Base-by-base conservation (phyloP, 1,140 invertebrate genomes). In the Hypsibius dujardini region DNA sequence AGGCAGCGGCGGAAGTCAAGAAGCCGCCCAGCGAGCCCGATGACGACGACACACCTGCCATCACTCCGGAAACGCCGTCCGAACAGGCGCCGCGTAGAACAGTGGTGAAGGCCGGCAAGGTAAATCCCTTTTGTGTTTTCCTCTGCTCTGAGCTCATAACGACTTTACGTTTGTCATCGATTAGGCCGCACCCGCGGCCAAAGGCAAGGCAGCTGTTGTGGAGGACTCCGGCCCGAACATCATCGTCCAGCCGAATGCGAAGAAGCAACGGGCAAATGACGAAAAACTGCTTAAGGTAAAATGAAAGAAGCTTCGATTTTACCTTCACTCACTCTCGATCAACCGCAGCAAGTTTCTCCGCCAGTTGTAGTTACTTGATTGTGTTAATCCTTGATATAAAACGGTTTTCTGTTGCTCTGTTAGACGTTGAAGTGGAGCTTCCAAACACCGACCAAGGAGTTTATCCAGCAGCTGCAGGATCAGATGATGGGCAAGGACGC, bases 351-450 rank as follows among this genome's bases (percentile, higher is more conserved):
- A 28, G 28, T 28, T 28, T 28, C 28, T 28, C 28, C 28, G 28
- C 28, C 28, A 28, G 28, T 28, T 28, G 28, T 28, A 28, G 28
- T 28, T 28, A 28, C 28, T 28, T 28, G 28, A 28, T 28, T 28
- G 28, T 28, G 28, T 28, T 28, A 28, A 28, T 28, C 28, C 28
- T 28, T 28, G 28, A 28, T 28, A 28, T 28, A 28, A 28, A 28
- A 28, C 28, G 28, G 28, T 28, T 28, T 28, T 28, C 28, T 28
- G 28, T 28, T 28, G 28, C 28, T 28, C 28, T 28, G 28, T 28
- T 28, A 72, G 60, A 77, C 83, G 28, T 81, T 98, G 1, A 94
- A 95, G 79, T 98, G 95, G 95, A 95, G 95, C 77, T 98, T 98
- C 76, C 88, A 88, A 0, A 86, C 88, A 0, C 92, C 94, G 0